Base-by-base conservation (phyloP, 2,888 invertebrate genomes). In the Temnothorax rugatulus region DNA sequence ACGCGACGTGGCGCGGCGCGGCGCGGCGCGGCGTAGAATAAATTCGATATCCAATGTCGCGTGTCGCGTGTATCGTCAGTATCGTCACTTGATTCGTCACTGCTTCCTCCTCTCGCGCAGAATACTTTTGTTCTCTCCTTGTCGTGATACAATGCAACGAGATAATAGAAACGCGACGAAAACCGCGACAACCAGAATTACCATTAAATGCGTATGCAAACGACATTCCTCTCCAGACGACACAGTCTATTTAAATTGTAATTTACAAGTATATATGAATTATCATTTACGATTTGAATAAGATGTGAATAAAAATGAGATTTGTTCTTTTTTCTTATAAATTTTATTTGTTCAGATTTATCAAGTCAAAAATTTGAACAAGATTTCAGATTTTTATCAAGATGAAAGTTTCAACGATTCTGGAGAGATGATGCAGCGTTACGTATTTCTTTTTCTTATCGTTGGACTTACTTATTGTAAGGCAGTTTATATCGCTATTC, bases 31-130 rank as follows among this genome's bases (percentile, higher is more conserved):
- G 29, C 29, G 18, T 66, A 44, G 52, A 68, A 68, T 77, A 77
- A 77, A 77, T 68, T 77, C 77, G 57, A 77, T 77, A 68, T 77
- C 57, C 68, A 77, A 77, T 68, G 66, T 34, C 68, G 68, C 41
- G 34, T 38, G 52, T 29, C 29, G 29, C 29, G 29, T 29, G 29
- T 29, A 29, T 29, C 29, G 29, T 29, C 29, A 29, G 29, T 63
- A 50, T 18, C 63, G 50, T 76, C 64, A 66, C 18, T 77, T 77
- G 41, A 77, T n/a, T 77, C 77, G 44, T 57, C 77, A 29, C 18
- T 29, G 68, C 29, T 77, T 66, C 77, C 77, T 66, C 77, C 77
- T 77, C 44, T 25, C 25, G 52, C 41, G 18, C 15, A n/a, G 25
- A 66, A 44, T 66, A 77, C n/a, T 44, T 66, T 77, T 64, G n/a